These are phyloP conservation scores for Acanthaster planci DNA, from an alignment of 35 echinoderm and acorn worm species.

Conservation along the genomic window DNA sequence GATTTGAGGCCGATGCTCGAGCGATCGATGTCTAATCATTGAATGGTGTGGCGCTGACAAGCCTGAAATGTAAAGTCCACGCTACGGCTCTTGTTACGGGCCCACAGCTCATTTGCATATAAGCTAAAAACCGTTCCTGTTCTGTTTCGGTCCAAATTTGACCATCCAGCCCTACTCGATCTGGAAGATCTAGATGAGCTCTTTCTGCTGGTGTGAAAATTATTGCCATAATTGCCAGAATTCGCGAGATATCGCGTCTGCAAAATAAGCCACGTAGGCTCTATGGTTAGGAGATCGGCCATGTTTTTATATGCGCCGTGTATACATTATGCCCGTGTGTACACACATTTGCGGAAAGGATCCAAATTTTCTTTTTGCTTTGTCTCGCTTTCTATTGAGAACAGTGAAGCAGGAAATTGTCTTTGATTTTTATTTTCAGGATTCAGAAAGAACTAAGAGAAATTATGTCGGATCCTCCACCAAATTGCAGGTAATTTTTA, in stretches of 20 bases:
- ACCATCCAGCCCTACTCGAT: not conserved
- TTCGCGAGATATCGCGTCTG: not conserved
- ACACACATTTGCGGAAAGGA: not conserved
- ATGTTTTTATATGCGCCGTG: slow-evolving; percentile 16
- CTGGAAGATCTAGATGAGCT: not conserved
- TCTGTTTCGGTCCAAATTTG: not conserved
- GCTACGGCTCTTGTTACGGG: not conserved
- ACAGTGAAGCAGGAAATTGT: not conserved
- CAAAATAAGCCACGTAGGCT: slow-evolving; percentile 1
- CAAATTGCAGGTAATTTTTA: slow-evolving; percentile 21
- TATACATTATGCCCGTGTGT: not conserved
- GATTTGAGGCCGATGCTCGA: slow-evolving; percentile 22
- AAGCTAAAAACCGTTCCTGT: slow-evolving; percentile 22
- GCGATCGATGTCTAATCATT: slow-evolving; percentile 31
- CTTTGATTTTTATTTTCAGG: not conserved
- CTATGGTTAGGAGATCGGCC: slow-evolving; percentile 17
- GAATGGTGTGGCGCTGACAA: not conserved
- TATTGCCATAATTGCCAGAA: not conserved
- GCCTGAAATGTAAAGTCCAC: slow-evolving; percentile 15
- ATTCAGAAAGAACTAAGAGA: slow-evolving; percentile 15
- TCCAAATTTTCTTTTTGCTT: not conserved
- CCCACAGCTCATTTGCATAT: slow-evolving; percentile 13
- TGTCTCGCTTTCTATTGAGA: not conserved
- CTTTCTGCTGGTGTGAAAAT: slow-evolving; percentile 11
- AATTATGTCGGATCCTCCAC: slow-evolving; percentile 13